Evolutionary conservation across 1,140 invertebrate genomes (phyloP), one percentile per base, ranked within the genome.

Genomic region (Stenopsyche tienmushanensis): DNA sequence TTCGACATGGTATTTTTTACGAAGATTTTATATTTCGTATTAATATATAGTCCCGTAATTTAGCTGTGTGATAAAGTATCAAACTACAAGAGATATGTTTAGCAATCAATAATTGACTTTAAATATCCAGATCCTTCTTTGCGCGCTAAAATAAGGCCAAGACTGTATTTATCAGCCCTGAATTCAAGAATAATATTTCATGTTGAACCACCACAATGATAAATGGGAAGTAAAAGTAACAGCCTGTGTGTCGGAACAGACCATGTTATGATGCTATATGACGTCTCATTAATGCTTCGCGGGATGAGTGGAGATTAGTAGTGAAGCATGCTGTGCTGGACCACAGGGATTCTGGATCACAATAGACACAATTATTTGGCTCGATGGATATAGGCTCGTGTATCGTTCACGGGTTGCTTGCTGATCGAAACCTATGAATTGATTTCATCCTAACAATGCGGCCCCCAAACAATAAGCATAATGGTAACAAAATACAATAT

Each of bases 351-450:
- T 26, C 34, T 21, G 7, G 18, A n/a, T 17, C 57, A 60, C 57
- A 60, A 60, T 60, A 34, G 57, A 47, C 57, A 15, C 57, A 60
- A 60, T 60, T 20, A 47, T 47, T 47, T 20, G 55, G 39, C 25
- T 26, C 24, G 42, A 60, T 60, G 57, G 47, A 60, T 54, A 15
- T 20, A 10, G 20, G 54, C 24, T 57, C 54, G 39, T 20, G 24
- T 57, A 57, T 57, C 54, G 54, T 57, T 57, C 54, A 57, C 54
- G 39, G 29, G 13, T 60, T 60, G 42, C 57, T 57, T 21, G 18
- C 39, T 41, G n/a, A n/a, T n/a, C n/a, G 24, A 42, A 42, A 57
- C 15, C 54, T 20, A 21, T 42, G 54, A 57, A 57, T 57, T 57
- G 54, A 57, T 57, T 57, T 42, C n/a, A 13, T 21, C 5, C 50